These are phyloP conservation scores for Lamellibrachia satsuma DNA, from an alignment of 2,888 invertebrate species.

Conservation along the genomic window DNA sequence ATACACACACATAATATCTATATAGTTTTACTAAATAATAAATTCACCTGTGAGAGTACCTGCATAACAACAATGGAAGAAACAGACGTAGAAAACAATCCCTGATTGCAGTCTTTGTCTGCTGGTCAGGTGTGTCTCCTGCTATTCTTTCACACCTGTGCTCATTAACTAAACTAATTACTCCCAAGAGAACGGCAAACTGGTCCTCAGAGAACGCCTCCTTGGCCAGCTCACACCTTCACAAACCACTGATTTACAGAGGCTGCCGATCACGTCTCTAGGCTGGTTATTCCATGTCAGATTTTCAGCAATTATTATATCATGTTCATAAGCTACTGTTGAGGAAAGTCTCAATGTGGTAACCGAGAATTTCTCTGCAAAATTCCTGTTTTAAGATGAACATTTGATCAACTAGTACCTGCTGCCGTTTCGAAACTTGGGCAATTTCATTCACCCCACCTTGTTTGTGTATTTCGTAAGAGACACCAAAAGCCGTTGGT, in stretches of 20 bases:
- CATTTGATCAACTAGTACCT: not conserved
- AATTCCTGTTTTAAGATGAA: not conserved
- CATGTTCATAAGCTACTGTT: not conserved
- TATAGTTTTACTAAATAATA: too few species aligned
- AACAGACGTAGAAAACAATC: not conserved
- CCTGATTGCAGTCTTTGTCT: not conserved
- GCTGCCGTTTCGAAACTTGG: not conserved
- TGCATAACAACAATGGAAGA: not conserved
- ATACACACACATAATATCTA: too few species aligned
- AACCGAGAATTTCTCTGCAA: not conserved
- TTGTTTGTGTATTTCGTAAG: too few species aligned
- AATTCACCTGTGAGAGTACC: not conserved
- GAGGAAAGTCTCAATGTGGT: not conserved
- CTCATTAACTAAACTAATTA: slow-evolving; percentile 6
- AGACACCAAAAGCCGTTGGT: too few species aligned
- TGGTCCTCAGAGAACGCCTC: not conserved
- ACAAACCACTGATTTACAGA: not conserved
- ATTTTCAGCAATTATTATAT: not conserved
- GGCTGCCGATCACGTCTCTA: not conserved
- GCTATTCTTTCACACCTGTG: not conserved
- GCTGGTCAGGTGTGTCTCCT: not conserved
- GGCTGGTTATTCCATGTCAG: not conserved
- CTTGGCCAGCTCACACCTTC: not conserved
- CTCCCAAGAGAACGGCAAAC: not conserved
- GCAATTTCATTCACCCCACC: too few species aligned